Percentiles rank a stretch among this genome's conserved stretches.
phyloP scores from a whole-genome alignment of 2,888 invertebrate species.

The Dermolepida albohirtum region DNA sequence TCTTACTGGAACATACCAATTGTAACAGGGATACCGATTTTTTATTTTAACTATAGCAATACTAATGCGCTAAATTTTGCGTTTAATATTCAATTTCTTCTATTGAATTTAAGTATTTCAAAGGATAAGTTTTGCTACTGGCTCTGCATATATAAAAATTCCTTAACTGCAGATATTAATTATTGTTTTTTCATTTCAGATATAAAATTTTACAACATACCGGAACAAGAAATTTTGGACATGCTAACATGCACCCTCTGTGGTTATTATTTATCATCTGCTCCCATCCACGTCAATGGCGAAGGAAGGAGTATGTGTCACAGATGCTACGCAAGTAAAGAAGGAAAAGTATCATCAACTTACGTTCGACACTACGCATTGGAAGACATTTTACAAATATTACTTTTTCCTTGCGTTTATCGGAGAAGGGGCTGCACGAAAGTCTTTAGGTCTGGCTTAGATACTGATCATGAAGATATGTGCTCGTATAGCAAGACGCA shows the following conservation, averaged over 20 bases:
- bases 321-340: conserved; percentile 57
- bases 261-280: conserved; percentile 57
- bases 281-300: conserved; percentile 56
- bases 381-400: conserved; percentile 55
- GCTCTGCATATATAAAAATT: too few species aligned
- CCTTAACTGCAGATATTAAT: too few species aligned
- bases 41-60: too few species aligned
- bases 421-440: conserved; percentile 52
- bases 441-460: conserved; percentile 54
- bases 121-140: too few species aligned
- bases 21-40: too few species aligned
- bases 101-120: too few species aligned
- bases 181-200: conserved; percentile 51
- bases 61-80: too few species aligned
- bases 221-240: conserved; percentile 54
- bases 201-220: conserved; percentile 53
- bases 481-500: conserved; percentile 53
- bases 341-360: conserved; percentile 50
- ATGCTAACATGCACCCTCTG: conserved; percentile 58
- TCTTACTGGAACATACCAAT: too few species aligned
- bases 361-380: conserved; percentile 56
- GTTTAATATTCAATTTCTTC: too few species aligned
- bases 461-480: conserved; percentile 57
- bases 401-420: conserved; percentile 60
- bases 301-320: conserved; percentile 60